Base-by-base conservation (phyloP, 2,888 invertebrate species). In the Erebia palarica region DNA sequence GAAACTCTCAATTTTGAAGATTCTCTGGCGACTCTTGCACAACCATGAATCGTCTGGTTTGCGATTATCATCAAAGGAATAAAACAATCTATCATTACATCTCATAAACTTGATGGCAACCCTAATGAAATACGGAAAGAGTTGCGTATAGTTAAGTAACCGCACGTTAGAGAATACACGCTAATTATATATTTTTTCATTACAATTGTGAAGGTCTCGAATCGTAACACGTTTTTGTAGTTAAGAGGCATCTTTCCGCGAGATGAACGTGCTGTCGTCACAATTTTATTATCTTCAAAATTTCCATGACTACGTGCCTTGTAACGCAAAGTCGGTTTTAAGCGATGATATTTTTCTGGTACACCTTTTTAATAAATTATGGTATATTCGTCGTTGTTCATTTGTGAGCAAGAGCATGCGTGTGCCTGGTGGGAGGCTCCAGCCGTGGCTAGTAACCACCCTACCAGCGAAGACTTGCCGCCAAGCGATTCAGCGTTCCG, bases 151-250 rank as follows among this genome's bases (percentile, higher is more conserved):
- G 74, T 75, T 75, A 69, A 73, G 76, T 76, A 76, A 78, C 73
- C 72, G 53, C 70, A 74, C 73, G 74, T 67, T 60, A 71, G 67
- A 63, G 58, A 68, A 73, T 68, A 68, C 59, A 74, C 71, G 70
- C 57, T 77, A 75, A 77, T 77, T 77, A 76, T 77, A 76, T 63
- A 63, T 67, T 74, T 74, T 77, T 77, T 77, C 73, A 70, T 70
- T 53, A 68, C 72, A 72, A 72, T 70, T 69, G 72, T 69, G 73
- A 70, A 72, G 74, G 73, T 70, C 74, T 68, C 59, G 21, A 8
- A 16, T 73, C 57, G 66, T 64, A 69, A 70, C 65, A 70, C 66
- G 70, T 70, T 72, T 74, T 74, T 71, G 58, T 44, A 58, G 65
- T 21, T 59, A 18, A 49, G 16, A 36, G 9, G 27, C 9, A 66